Conservation (phyloP, 1,140 invertebrate species). For the Whitmania pigra region DNA sequence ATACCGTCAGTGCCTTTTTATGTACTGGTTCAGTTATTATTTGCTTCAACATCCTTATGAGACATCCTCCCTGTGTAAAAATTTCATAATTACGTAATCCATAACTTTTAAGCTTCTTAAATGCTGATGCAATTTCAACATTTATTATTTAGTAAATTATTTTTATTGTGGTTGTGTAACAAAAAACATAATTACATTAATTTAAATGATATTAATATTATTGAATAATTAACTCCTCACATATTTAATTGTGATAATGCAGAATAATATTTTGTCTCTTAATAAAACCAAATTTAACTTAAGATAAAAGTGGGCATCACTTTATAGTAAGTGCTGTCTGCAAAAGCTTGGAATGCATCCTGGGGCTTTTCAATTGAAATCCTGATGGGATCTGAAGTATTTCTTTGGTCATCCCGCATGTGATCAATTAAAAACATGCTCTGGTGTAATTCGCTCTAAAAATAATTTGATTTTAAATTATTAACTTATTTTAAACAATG, state of each 20-base stretch:
- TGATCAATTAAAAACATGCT: neutral
- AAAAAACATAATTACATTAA: no score
- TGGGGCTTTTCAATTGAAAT: neutral
- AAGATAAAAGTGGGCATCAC: neutral
- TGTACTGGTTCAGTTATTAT: neutral
- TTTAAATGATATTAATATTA: no score
- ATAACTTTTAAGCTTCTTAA: no score
- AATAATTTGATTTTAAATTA: neutral
- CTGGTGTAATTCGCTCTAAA: slow-evolving; percentile 1
- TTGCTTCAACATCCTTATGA: slow-evolving; percentile 2
- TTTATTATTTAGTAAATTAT: no score
- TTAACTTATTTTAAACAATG: no score
- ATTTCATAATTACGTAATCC: no score
- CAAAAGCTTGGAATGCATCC: slow-evolving; percentile 2
- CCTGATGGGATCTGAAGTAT: slow-evolving; percentile 12
- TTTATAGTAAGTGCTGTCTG: slow-evolving; percentile 12
- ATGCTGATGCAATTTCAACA: no score
- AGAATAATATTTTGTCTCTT: no score
- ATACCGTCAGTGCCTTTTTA: neutral
- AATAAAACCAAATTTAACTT: neutral
- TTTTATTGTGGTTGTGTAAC: no score
- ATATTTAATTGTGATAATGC: no score
- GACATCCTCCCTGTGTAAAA: neutral
- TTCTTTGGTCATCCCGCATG: slow-evolving; percentile 14
- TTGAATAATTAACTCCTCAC: no score